Evolutionary conservation across 2,113 vertebrate species (phyloP).

Genomic region (Camelus dromedarius): DNA sequence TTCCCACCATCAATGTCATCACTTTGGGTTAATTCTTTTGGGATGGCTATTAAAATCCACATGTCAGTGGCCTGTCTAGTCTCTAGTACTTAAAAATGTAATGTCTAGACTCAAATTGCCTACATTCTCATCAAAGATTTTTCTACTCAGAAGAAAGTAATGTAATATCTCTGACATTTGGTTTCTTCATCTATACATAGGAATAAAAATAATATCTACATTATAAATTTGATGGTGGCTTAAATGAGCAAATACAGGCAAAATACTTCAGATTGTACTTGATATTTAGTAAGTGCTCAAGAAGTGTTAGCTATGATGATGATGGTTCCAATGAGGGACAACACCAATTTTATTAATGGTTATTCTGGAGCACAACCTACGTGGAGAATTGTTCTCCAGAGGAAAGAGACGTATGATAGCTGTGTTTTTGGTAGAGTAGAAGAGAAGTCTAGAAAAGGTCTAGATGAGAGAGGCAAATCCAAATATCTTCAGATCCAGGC

Average conservation of each 20-base stretch:
- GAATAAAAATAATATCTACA: not conserved
- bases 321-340: not conserved
- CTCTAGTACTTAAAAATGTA: slow-evolving; percentile 22
- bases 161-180: not conserved
- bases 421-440: not conserved
- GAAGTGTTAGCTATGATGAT: not conserved
- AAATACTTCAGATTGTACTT: not conserved
- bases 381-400: not conserved
- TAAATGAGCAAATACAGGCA: not conserved
- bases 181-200: slow-evolving; percentile 20
- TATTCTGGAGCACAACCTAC: not conserved
- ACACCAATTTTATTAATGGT: slow-evolving; percentile 27
- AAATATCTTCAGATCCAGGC: not conserved
- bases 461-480: not conserved
- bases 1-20: not conserved
- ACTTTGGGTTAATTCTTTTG: not conserved
- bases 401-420: not conserved
- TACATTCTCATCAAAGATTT: slow-evolving; percentile 37
- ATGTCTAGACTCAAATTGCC: not conserved
- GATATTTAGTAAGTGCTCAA: not conserved
- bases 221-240: not conserved
- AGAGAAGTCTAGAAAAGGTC: not conserved
- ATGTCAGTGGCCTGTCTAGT: not conserved
- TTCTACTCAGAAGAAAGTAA: not conserved
- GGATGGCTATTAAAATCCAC: slow-evolving; percentile 11